Evolutionary conservation across 1,140 invertebrate genomes (phyloP).

Genomic region (Drosophila melanica): DNA sequence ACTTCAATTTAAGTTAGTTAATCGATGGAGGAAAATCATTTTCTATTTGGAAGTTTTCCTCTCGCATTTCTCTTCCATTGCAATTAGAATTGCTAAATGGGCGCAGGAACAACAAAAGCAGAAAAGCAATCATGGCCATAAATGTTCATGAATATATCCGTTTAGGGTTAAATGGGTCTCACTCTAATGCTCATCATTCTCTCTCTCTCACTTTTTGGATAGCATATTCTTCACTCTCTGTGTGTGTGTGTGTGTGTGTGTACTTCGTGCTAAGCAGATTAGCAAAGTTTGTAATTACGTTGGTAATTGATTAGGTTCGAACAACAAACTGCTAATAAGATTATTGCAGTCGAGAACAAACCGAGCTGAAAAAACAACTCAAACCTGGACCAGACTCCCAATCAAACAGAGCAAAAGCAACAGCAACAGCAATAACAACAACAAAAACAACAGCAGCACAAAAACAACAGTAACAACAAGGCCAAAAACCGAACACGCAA

Average conservation of each 20-base stretch:
- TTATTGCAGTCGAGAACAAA: slow-evolving; percentile 83
- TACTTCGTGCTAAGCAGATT: slow-evolving; percentile 72
- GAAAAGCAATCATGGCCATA: slow-evolving; percentile 15
- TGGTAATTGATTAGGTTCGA: slow-evolving; percentile 84
- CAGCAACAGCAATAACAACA: neutral
- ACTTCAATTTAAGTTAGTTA: no score
- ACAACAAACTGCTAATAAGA: slow-evolving; percentile 84
- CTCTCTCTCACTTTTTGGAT: neutral
- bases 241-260: slow-evolving; percentile 22
- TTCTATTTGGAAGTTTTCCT: neutral
- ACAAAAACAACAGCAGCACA: slow-evolving; percentile 19
- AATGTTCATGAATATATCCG: slow-evolving; percentile 5
- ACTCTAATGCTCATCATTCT: no score
- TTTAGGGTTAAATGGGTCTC: neutral
- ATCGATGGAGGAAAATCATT: neutral
- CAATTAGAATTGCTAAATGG: slow-evolving; percentile 15
- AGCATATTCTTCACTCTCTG: no score
- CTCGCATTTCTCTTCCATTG: neutral
- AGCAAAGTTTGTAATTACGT: slow-evolving; percentile 84
- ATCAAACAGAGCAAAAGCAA: slow-evolving; percentile 16
- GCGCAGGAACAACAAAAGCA: slow-evolving; percentile 15
- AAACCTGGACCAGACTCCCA: slow-evolving; percentile 21
- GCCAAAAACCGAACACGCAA: slow-evolving; percentile 38
- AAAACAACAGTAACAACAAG: slow-evolving; percentile 16
- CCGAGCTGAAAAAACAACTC: slow-evolving; percentile 80